A percentile compares a stretch with the other conserved stretches of the same genome.
These are phyloP conservation scores for Drosophila borborema DNA, from an alignment of 2,888 invertebrate genomes.

Conservation along the genomic window DNA sequence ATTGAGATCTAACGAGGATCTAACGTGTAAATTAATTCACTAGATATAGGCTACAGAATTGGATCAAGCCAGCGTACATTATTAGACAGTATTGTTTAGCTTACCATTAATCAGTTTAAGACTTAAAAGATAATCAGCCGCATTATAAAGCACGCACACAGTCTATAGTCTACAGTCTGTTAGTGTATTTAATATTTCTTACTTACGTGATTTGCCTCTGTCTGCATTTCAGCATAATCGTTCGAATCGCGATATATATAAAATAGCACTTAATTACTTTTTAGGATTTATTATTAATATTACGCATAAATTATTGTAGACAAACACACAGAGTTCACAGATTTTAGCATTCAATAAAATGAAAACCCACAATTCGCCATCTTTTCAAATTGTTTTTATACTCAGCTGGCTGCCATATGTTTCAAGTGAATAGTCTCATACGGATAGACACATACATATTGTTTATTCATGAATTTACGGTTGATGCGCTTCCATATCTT, in stretches of 20 bases:
- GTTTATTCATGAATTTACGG: not conserved
- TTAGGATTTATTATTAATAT: slow-evolving; percentile 58
- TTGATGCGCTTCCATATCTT: slow-evolving; percentile 7
- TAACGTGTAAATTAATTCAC: slow-evolving; percentile 46
- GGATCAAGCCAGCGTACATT: slow-evolving; percentile 33
- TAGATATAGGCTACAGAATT: slow-evolving; percentile 30
- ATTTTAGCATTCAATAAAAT: slow-evolving; percentile 60
- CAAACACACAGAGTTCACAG: slow-evolving; percentile 48
- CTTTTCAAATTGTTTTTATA: not conserved
- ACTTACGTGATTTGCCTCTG: slow-evolving; percentile 14
- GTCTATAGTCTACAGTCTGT: slow-evolving; percentile 5
- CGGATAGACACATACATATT: slow-evolving; percentile 1
- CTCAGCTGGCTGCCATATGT: not conserved
- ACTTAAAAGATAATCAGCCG: slow-evolving; percentile 15
- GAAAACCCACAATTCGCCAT: slow-evolving; percentile 40
- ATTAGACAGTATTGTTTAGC: slow-evolving; percentile 51
- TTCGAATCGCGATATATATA: slow-evolving; percentile 9
- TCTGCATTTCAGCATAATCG: slow-evolving; percentile 20
- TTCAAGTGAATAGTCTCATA: slow-evolving; percentile 9
- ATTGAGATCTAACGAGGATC: not conserved
- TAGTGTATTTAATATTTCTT: slow-evolving; percentile 14
- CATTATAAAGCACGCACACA: slow-evolving; percentile 34
- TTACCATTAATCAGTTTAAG: slow-evolving; percentile 36
- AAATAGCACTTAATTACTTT: slow-evolving; percentile 30
- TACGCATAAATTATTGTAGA: slow-evolving; percentile 69